A percentile compares a stretch with the other conserved stretches of the same genome.
Evolutionary conservation across 2,113 vertebrate genomes (phyloP).

Genomic region (Chlorodrepanis virens): DNA sequence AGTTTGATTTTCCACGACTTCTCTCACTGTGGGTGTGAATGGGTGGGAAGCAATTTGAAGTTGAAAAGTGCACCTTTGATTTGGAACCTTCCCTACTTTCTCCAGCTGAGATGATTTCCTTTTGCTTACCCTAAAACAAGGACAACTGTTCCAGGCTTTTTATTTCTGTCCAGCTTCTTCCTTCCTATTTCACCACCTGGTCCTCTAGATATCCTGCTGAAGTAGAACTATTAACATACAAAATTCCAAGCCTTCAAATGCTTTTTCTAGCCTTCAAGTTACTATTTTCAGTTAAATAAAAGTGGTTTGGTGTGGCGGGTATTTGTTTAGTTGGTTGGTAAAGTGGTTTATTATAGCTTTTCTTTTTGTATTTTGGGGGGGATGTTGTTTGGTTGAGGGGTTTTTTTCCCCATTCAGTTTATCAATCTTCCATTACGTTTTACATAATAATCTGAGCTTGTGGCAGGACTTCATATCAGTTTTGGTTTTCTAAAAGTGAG

Average conservation of each 20-base stretch:
- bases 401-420: not conserved
- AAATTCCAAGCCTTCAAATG: not conserved
- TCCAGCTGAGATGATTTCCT: not conserved
- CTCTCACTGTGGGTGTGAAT: not conserved
- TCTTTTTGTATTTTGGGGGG: not conserved
- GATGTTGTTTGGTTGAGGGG: accelerated
- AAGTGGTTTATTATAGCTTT: not conserved
- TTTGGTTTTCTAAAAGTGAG: not conserved
- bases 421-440: not conserved
- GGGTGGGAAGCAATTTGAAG: not conserved
- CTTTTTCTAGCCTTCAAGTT: not conserved
- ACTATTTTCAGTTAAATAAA: not conserved
- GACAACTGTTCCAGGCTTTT: not conserved
- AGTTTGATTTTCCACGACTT: not conserved
- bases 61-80: not conserved
- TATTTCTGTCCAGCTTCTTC: not conserved
- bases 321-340: not conserved
- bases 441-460: not conserved
- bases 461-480: not conserved
- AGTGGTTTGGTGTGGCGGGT: not conserved
- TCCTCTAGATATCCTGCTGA: not conserved
- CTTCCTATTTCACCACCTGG: not conserved
- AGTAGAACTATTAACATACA: not conserved
- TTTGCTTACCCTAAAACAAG: not conserved
- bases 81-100: not conserved